Conservation (phyloP, 2,797 vertebrate genomes). For the Hirundo rustica region DNA sequence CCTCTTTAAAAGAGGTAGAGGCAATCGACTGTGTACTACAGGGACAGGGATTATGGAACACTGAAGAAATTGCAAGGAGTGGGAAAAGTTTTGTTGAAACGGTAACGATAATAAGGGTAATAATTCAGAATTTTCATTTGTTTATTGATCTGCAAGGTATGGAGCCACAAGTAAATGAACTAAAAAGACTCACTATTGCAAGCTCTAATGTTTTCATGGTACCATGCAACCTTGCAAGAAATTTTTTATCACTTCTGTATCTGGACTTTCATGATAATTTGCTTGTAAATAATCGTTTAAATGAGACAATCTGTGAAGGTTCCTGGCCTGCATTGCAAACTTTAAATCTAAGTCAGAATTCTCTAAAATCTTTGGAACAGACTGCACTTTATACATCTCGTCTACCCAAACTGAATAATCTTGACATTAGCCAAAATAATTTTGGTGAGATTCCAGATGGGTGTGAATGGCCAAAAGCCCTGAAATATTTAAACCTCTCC, state of each 20-base stretch:
- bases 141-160: constrained; percentile 65
- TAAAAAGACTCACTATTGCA: constrained; percentile 69
- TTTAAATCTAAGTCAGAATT: constrained; percentile 81
- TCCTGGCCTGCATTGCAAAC: constrained; percentile 70
- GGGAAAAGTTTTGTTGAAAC: constrained; percentile 32
- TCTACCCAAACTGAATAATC: constrained; percentile 61
- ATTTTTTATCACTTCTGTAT: constrained; percentile 72
- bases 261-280: constrained; percentile 80
- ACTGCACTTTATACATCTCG: neutral
- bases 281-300: constrained; percentile 68
- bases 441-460: constrained; percentile 46
- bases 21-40: constrained; percentile 55
- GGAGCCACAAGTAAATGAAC: neutral
- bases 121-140: constrained; percentile 65
- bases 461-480: constrained; percentile 54
- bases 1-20: constrained; percentile 38
- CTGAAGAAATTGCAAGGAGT: fast-evolving
- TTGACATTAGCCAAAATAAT: constrained; percentile 80
- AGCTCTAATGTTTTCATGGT: constrained; percentile 78
- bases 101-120: constrained; percentile 31
- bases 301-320: constrained; percentile 61
- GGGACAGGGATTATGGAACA: constrained; percentile 54
- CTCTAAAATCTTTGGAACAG: constrained; percentile 60
- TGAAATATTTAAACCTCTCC: constrained; percentile 80
- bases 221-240: constrained; percentile 54